phyloP scores from a whole-genome alignment of 2,113 vertebrate genomes.

The Dasyurus viverrinus region DNA sequence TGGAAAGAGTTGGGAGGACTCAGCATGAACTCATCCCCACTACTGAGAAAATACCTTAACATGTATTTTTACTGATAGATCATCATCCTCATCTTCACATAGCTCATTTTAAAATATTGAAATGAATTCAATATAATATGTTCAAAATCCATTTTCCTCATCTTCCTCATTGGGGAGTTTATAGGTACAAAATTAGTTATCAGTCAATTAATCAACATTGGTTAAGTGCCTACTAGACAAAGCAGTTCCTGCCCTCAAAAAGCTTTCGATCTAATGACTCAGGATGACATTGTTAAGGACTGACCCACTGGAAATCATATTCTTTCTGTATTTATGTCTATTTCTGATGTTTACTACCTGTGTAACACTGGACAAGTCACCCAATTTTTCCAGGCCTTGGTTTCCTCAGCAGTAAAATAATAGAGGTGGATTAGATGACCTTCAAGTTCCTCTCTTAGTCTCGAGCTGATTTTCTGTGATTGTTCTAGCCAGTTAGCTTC shows the following conservation, averaged over 20 bases:
- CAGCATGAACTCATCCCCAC: background rate
- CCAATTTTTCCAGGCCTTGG: background rate
- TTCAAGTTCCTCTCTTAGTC: background rate
- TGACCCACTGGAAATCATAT: background rate
- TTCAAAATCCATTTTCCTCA: background rate
- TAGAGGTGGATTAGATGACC: background rate
- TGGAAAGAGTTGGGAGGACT: background rate
- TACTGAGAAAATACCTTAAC: background rate
- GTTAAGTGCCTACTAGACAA: background rate
- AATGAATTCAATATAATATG: background rate
- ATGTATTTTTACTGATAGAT: background rate
- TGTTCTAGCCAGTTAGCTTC: background rate
- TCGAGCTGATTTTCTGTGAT: background rate
- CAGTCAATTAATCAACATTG: background rate
- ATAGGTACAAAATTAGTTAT: background rate
- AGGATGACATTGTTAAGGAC: background rate
- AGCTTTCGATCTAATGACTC: background rate
- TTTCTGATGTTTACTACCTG: background rate
- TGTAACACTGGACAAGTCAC: background rate
- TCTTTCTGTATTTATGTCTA: background rate
- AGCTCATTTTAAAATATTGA: background rate
- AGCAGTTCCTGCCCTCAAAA: background rate
- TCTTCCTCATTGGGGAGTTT: too few species aligned
- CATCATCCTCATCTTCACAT: background rate
- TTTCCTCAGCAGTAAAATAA: background rate